phyloP scores from a whole-genome alignment of 2,113 vertebrate genomes.

The Myrmecobius fasciatus region DNA sequence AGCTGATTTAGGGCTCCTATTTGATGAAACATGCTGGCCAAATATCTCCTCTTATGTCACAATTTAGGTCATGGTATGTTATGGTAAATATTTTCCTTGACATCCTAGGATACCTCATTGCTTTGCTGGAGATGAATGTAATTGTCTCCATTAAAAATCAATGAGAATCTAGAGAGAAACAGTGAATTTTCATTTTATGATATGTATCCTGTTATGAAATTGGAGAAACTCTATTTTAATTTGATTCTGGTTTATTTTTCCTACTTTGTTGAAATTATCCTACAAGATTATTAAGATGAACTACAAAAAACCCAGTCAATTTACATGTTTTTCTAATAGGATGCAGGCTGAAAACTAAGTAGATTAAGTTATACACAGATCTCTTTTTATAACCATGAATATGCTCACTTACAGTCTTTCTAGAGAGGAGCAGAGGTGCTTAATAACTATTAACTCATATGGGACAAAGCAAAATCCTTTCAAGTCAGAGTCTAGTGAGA shows the following conservation, averaged over 20 bases:
- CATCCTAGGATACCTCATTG: neutral
- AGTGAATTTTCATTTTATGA: neutral
- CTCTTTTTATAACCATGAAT: no score
- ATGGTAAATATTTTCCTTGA: neutral
- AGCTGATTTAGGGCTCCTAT: neutral
- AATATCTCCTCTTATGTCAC: no score
- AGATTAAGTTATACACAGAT: neutral
- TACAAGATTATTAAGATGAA: conserved; percentile 34
- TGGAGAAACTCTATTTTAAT: neutral
- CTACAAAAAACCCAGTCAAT: neutral
- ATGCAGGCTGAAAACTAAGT: neutral
- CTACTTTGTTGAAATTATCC: neutral
- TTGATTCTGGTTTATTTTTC: neutral
- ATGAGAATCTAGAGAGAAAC: neutral
- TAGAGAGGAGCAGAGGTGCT: neutral
- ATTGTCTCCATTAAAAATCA: neutral
- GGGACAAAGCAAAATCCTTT: neutral
- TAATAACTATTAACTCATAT: neutral
- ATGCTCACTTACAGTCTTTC: neutral
- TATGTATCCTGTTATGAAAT: neutral
- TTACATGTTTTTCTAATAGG: neutral
- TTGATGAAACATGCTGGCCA: neutral
- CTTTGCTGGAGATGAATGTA: neutral
- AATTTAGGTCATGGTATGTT: no score
- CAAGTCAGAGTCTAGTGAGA: neutral